A percentile compares a stretch with the other conserved stretches of the same genome.
These are phyloP conservation scores for Neodiprion lecontei DNA, from an alignment of 1,140 invertebrate species.

Conservation along the genomic window DNA sequence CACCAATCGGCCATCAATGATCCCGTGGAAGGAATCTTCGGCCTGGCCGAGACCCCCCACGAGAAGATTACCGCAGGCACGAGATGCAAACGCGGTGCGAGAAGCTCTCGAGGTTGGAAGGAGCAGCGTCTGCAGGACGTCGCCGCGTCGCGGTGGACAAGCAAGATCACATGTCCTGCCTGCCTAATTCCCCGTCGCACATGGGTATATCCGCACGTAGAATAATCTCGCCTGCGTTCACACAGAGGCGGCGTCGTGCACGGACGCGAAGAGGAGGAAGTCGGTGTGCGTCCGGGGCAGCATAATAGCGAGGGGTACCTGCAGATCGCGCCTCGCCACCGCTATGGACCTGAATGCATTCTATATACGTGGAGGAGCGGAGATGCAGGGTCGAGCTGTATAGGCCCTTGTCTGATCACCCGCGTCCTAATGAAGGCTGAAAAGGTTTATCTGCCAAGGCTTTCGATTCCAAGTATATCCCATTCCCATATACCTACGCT, in stretches of 20 bases:
- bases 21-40: too few species aligned
- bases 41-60: not conserved
- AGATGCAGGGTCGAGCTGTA: not conserved
- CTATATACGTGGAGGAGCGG: not conserved
- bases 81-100: not conserved
- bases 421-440: slow-evolving; percentile 62
- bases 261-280: not conserved
- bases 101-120: too few species aligned
- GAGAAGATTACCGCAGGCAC: not conserved
- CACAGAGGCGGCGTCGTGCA: not conserved
- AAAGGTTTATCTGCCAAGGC: slow-evolving; percentile 57
- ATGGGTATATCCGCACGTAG: not conserved
- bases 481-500: slow-evolving; percentile 52
- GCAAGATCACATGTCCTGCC: not conserved
- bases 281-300: not conserved
- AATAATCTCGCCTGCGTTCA: not conserved
- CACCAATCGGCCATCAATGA: too few species aligned
- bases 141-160: too few species aligned
- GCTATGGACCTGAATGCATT: too few species aligned
- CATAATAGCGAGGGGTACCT: not conserved
- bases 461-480: slow-evolving; percentile 63
- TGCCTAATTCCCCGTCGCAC: not conserved
- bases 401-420: slow-evolving; percentile 61
- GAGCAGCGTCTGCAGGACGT: too few species aligned
- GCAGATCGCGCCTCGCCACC: too few species aligned